Base-by-base conservation (phyloP, 2,888 invertebrate species). In the Apocheima hispidaria region DNA sequence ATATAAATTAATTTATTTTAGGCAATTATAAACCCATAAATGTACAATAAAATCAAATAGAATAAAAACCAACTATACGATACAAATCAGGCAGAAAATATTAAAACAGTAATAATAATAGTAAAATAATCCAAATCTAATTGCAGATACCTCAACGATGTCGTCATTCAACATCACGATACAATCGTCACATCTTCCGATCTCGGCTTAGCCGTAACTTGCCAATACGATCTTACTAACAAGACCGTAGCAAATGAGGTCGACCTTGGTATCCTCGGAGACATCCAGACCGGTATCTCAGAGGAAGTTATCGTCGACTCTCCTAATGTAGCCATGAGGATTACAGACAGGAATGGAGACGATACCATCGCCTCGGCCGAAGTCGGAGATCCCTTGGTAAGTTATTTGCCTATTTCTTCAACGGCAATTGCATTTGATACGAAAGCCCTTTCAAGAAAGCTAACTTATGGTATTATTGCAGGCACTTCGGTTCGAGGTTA, bases 161-260 rank as follows among this genome's bases (percentile, higher is more conserved):
- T 98, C 66, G 97, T 98, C 58, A 98, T 98, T 78, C 98, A 98
- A 84, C 98, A 98, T 90, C 98, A 98, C 92, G 98, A 98, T 83
- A 97, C 97, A 80, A 98, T 98, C 77, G 98, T 98, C 68, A 98
- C 98, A 69, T 97, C 97, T 67, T 97, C 98, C 50, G 98, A 98
- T 94, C 94, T 98, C 77, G 98, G 98, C 36, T 94, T 98, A 56
- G 97, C 98, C 46, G 97, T 98, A 63, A 97, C 98, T 70, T 98
- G 98, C 87, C 98, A 98, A 83, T 98, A 98, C 88, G 98, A 98
- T 85, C 93, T 98, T 75, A 97, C 97, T 73, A 98, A 98, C 88
- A 98, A 98, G 93, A 98, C 97, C 54, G 98, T 98, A 40, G 96
- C 97, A 60, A 98, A 98, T 87, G 97, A 98, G 87, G 97, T 98